Evolutionary conservation across 2,113 vertebrate species (phyloP).

Genomic region (Tyto alba): DNA sequence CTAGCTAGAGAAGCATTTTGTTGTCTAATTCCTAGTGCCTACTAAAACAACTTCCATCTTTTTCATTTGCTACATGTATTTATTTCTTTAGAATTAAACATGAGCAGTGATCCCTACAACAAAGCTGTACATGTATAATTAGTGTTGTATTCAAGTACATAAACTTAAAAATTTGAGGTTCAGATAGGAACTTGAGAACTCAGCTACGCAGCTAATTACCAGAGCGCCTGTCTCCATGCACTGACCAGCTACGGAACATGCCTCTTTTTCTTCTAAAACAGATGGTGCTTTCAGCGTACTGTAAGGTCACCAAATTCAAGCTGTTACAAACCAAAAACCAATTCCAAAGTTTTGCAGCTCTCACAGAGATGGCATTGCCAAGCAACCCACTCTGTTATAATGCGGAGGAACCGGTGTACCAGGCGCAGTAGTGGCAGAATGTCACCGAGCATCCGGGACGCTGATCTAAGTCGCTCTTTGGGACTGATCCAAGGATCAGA

Average conservation of each 20-base stretch:
- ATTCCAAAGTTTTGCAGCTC: conserved; percentile 31
- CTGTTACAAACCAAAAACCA: conserved; percentile 37
- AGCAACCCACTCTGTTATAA: background rate
- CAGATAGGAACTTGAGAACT: background rate
- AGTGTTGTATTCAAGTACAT: background rate
- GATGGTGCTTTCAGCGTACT: conserved; percentile 16
- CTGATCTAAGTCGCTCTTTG: conserved; percentile 38
- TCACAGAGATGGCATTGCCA: background rate
- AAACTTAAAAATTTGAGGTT: background rate
- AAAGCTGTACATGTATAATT: background rate
- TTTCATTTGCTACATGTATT: background rate
- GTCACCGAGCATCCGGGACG: background rate
- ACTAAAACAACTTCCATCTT: background rate
- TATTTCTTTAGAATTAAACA: background rate
- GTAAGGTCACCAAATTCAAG: conserved; percentile 58
- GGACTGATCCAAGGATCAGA: conserved; percentile 3
- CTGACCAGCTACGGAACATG: background rate
- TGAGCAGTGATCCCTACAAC: background rate
- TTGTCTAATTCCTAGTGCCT: background rate
- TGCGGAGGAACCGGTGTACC: background rate
- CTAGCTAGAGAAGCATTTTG: background rate
- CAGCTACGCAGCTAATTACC: background rate
- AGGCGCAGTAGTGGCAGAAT: background rate
- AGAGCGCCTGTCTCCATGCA: background rate
- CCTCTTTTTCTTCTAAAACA: conserved; percentile 5